Evolutionary conservation across 2,888 invertebrate genomes (phyloP).

Genomic region (Euclidia mi): DNA sequence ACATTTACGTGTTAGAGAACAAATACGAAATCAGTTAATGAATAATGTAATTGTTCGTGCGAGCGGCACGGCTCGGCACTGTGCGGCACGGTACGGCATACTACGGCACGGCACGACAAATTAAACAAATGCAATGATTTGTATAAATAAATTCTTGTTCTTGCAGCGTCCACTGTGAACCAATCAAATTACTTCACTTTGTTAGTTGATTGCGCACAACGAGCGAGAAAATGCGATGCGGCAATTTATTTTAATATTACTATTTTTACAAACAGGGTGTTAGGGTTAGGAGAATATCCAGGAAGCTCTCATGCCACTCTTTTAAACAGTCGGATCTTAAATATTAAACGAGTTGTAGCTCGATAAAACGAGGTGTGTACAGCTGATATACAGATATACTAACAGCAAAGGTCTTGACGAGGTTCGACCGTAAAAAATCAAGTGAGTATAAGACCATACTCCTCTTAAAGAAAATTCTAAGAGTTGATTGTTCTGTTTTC

Average conservation of each 20-base stretch:
- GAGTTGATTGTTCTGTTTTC: no score
- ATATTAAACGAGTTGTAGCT: no score
- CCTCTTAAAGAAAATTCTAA: no score
- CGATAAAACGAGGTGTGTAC: no score
- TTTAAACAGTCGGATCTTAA: no score
- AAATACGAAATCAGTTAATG: conserved; percentile 32
- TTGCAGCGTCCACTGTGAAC: conserved; percentile 63
- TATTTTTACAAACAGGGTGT: no score
- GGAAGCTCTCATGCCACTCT: no score
- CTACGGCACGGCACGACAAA: conserved; percentile 19
- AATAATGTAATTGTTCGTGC: conserved; percentile 38
- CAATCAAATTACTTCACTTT: conserved; percentile 80
- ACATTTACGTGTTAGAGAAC: conserved; percentile 8
- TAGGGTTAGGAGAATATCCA: no score
- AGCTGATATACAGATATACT: no score
- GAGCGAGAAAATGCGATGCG: conserved; percentile 19
- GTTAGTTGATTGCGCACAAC: conserved; percentile 75
- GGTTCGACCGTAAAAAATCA: no score
- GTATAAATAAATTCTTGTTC: conserved; percentile 74
- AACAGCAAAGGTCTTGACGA: no score
- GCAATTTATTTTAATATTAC: not conserved
- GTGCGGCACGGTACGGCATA: conserved; percentile 9
- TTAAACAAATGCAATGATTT: conserved; percentile 69
- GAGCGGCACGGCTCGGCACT: conserved; percentile 11
- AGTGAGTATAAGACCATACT: no score